Evolutionary conservation across 1,140 invertebrate species (phyloP), one percentile per base, ranked within the genome.

Genomic region (Zaprionus ghesquierei): DNA sequence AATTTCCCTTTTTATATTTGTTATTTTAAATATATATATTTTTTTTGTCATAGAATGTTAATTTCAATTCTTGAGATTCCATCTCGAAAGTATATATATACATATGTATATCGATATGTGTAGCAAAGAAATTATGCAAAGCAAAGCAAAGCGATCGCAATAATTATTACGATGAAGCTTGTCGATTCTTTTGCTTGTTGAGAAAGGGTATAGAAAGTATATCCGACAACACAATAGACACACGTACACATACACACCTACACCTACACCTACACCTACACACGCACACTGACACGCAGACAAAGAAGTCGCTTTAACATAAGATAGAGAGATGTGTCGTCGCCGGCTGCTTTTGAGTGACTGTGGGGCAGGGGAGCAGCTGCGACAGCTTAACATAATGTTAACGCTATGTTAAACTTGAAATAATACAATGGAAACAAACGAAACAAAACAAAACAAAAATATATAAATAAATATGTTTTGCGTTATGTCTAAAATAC

Each of bases 381-480:
- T 46, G 41, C 41, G 62, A 31, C 51, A 78, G 71, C 44, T 54
- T 70, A 80, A 70, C 72, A 69, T 76, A 84, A 84, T 81, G 79
- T 77, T 81, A 72, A 79, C 75, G 69, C 71, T 77, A 84, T 85
- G 81, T 74, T 84, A 80, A 77, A 77, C 51, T 62, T 74, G 80
- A 49, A 71, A 59, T 55, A 35, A 79, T 41, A 66, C 27, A 22
- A 63, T 35, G 44, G 33, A 55, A 65, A 31, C 51, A 46, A 46
- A 13, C 60, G 18, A 60, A 61, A 62, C 29, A 69, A 9, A 62
- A 54, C 18, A 33, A 58, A 56, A 44, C 12, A 58, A 68, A 20
- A 63, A 59, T 58, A 59, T 41, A 22, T 54, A 65, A 60, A 38
- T 31, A 49, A 60, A 60, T 23, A 20, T 66, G 54, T 58, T 65